Percentiles rank a stretch among this genome's conserved stretches.
Evolutionary conservation across 2,888 invertebrate species (phyloP).

Genomic region (Thereva nobilitata): DNA sequence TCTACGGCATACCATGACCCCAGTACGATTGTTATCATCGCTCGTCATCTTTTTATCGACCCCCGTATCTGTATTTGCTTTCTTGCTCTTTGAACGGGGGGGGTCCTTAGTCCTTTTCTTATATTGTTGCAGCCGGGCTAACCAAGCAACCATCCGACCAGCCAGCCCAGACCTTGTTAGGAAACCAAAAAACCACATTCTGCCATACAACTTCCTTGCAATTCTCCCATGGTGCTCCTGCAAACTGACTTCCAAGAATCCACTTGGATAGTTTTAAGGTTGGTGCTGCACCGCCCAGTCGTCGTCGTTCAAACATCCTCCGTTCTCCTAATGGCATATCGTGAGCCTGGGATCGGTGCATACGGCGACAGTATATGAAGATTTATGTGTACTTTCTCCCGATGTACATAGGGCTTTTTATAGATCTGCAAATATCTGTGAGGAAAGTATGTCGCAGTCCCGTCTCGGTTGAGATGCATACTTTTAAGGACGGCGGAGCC

Average conservation of each 20-base stretch:
- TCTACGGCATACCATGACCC: conserved; percentile 28
- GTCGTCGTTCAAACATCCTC: conserved; percentile 3
- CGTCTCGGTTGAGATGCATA: conserved; percentile 15
- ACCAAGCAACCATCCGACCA: conserved; percentile 4
- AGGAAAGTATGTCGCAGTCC: conserved; percentile 32
- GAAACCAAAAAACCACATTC: conserved; percentile 38
- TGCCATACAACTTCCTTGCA: conserved; percentile 18
- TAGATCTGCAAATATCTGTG: conserved; percentile 36
- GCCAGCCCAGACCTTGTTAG: conserved; percentile 24
- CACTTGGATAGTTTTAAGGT: conserved; percentile 8
- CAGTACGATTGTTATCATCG: conserved; percentile 36
- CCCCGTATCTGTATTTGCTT: conserved; percentile 35
- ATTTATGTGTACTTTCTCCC: conserved; percentile 35
- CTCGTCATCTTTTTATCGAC: conserved; percentile 40
- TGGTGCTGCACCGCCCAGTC: background rate
- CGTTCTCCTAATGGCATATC: conserved; percentile 8
- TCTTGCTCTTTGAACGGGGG: conserved; percentile 19
- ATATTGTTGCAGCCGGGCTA: conserved; percentile 4
- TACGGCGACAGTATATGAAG: conserved; percentile 21
- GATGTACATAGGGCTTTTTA: conserved; percentile 33
- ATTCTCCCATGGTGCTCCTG: conserved; percentile 13
- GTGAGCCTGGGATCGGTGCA: conserved; percentile 17
- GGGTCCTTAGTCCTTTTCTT: conserved; percentile 2
- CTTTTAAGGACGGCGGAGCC: conserved; percentile 13
- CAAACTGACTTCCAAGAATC: conserved; percentile 26